Evolutionary conservation across 1,140 invertebrate genomes (phyloP).

Genomic region (Drosophila equinoxialis): DNA sequence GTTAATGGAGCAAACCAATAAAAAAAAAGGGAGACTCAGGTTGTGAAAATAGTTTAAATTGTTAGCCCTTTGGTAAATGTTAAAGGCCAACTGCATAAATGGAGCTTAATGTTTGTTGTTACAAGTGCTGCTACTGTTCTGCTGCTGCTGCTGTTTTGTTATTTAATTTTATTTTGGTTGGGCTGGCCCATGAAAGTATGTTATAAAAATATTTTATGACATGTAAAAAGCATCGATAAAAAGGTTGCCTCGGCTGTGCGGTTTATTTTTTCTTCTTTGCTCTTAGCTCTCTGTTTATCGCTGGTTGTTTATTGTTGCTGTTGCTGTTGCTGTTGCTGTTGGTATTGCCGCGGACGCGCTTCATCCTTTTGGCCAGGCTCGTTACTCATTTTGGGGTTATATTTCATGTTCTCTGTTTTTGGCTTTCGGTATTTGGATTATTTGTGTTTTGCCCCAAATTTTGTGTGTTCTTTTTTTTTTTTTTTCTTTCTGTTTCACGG

Average conservation of each 20-base stretch:
- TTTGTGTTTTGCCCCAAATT: neutral
- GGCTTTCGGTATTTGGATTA: slow-evolving; percentile 55
- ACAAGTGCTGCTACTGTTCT: slow-evolving; percentile 1
- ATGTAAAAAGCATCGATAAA: slow-evolving; percentile 80
- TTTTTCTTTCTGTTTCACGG: slow-evolving; percentile 51
- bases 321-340: slow-evolving; percentile 26
- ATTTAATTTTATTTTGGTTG: slow-evolving; percentile 27
- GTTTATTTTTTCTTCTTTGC: slow-evolving; percentile 44
- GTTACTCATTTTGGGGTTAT: slow-evolving; percentile 58
- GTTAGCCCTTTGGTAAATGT: slow-evolving; percentile 54
- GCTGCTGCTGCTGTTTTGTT: slow-evolving; percentile 7
- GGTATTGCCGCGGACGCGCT: slow-evolving; percentile 49
- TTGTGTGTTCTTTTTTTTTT: neutral
- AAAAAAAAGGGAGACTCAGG: slow-evolving; percentile 25
- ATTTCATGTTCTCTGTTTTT: slow-evolving; percentile 50
- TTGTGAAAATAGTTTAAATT: slow-evolving; percentile 68
- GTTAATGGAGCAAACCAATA: slow-evolving; percentile 34
- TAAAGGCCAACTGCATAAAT: slow-evolving; percentile 51
- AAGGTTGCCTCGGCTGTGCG: slow-evolving; percentile 50
- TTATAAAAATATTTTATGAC: slow-evolving; percentile 82
- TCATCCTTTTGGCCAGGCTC: slow-evolving; percentile 66
- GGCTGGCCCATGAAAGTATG: slow-evolving; percentile 61
- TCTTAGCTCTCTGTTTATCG: slow-evolving; percentile 57
- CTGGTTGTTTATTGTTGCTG: slow-evolving; percentile 15
- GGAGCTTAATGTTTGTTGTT: slow-evolving; percentile 11